Evolutionary conservation across 2,797 vertebrate species (phyloP), one percentile per base, ranked within the genome.

Genomic region (Allobates femoralis): DNA sequence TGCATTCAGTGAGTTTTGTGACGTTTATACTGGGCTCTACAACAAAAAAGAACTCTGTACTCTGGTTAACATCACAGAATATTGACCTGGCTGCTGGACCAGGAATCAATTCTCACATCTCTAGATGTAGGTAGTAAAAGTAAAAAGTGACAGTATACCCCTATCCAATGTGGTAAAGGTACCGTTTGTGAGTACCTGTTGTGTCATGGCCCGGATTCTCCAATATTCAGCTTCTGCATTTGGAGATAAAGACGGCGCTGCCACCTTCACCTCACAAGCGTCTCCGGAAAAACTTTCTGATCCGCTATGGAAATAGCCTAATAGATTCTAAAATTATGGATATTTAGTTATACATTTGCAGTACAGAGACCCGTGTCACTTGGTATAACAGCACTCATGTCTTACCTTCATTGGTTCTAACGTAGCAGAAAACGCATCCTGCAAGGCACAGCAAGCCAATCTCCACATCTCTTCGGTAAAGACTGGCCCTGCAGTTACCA

Each of bases 391-490:
- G 14, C 14, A 1, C 19, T 71, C 8, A 5, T 69, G 5, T 11
- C 3, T 89, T 93, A 99, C 98, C 97, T 99, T 99, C 86, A 99
- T 98, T 0, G 98, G 98, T 89, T 99, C 97, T 67, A 99, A 90
- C 0, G 98, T 99, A 37, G 96, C 96, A 8, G 97, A 98, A 91
- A 99, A 99, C 0, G 98, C 98, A 0, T 99, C 96, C 92, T 99
- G 98, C 89, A 99, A 94, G 6, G 98, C 97, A 21, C 96, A 98
- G 91, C 98, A 99, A 0, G 98, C 97, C 80, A 99, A 93, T 84
- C 97, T 94, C 98, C 98, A 99, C 98, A 99, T 99, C 87, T 99
- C 98, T 79, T 99, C 98, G 0, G 97, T 98, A 90, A 99, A 99
- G 89, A 98, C 96, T 0, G 98, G 98, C 14, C 98, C 98, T 0